Percentiles rank a stretch among this genome's conserved stretches.
phyloP scores from a whole-genome alignment of 2,797 vertebrate species.

The Microcaecilia unicolor region DNA sequence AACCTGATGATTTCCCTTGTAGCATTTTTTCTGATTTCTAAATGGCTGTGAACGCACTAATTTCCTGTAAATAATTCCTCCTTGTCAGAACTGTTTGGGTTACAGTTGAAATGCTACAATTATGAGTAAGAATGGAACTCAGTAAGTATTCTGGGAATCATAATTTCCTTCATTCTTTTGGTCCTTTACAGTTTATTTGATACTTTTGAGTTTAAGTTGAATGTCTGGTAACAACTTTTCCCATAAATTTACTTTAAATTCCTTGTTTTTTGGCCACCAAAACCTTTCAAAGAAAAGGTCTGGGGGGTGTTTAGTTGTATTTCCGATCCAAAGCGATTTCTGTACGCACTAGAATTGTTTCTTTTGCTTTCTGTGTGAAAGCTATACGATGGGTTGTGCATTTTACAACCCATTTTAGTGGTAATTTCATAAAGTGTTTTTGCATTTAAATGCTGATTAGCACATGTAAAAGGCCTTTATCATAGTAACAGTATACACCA shows the following conservation, averaged over 20 bases:
- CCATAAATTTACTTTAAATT: not conserved
- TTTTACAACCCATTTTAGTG: too few relatives aligned
- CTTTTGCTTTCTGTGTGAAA: slow-evolving; percentile 1
- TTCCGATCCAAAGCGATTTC: not conserved
- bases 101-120: slow-evolving; percentile 23
- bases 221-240: slow-evolving; percentile 2
- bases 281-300: not conserved
- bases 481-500: too few relatives aligned
- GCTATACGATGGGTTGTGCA: not conserved
- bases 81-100: slow-evolving; percentile 11
- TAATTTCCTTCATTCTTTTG: slow-evolving; percentile 10
- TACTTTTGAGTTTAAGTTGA: slow-evolving; percentile 2
- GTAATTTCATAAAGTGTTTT: too few relatives aligned
- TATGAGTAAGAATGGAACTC: slow-evolving; percentile 36
- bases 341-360: not conserved
- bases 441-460: too few relatives aligned
- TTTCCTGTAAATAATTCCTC: slow-evolving; percentile 32
- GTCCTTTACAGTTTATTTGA: not conserved
- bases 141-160: slow-evolving; percentile 8
- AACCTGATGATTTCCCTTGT: too few relatives aligned
- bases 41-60: slow-evolving; percentile 13
- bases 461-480: too few relatives aligned
- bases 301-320: not conserved
- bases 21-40: too few relatives aligned
- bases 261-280: not conserved